Evolutionary conservation across 53 echinoderm and acorn worm genomes (phyloP), one percentile per base, ranked within the genome.

Genomic region (Echinometra lucunter): DNA sequence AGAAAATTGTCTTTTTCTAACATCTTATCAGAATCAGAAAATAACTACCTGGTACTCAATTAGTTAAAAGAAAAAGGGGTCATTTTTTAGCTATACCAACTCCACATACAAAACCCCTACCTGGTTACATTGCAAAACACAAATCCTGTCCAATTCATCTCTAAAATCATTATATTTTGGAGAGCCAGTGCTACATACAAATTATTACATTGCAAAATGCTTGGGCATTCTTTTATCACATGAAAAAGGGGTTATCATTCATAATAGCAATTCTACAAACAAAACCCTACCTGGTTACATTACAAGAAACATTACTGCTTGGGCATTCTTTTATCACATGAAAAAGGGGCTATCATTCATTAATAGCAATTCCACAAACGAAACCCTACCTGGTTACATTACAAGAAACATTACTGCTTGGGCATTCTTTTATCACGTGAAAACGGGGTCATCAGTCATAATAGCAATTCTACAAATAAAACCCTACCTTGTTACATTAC

Each of bases 401-500:
- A 94, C n/a, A 13, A 13, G 53, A 11, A 13, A 53, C 8, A 74
- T 4, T 37, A 15, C 37, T 28, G 21, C 16, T 78, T 19, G 19
- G 40, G 10, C 13, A 35, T 72, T 1, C 21, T 6, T 32, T 0
- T 40, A 38, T 78, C 11, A 40, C 4, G 89, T 89, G 89, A 60
- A 89, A 89, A 37, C 1, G 12, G 89, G 63, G 35, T 45, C 38
- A 23, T 37, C 37, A 37, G 12, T 35, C 57, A 58, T 37, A 1
- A 89, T 89, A 7, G 23, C 35, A 13, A 58, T 5, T 30, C 25
- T 44, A 74, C 37, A 92, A 57, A 75, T 38, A 74, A 34, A 72
- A n/a, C 19, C 78, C 6, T 95, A 98, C 98, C 98, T 98, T 74
- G 99, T 97, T 66, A 99, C 99, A 94, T 95, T 97, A 94, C 99